phyloP scores from a whole-genome alignment of 2,888 invertebrate species.

The Xanthia icteritia region DNA sequence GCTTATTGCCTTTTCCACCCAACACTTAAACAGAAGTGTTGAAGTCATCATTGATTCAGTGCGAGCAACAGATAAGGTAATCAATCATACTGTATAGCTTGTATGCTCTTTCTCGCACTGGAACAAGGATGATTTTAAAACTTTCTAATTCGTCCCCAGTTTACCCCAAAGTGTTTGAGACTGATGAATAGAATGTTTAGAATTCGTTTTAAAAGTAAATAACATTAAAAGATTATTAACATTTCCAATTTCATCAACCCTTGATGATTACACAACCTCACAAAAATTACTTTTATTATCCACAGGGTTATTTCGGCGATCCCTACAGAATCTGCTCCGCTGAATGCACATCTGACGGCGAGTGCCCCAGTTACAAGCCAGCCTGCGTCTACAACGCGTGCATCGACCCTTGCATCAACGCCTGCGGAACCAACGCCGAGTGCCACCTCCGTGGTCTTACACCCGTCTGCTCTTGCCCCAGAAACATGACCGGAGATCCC shows the following conservation, averaged over 20 bases:
- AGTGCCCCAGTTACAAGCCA: conserved; percentile 94
- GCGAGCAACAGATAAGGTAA: neutral
- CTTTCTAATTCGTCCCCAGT: neutral
- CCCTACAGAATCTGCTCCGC: conserved; percentile 94
- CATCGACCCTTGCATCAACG: conserved; percentile 95
- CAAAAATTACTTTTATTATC: neutral
- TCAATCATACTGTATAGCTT: neutral
- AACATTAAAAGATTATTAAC: neutral
- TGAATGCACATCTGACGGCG: conserved; percentile 94
- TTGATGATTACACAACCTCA: neutral
- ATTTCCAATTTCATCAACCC: neutral
- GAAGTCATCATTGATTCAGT: neutral
- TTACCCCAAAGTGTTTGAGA: neutral
- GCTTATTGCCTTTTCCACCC: neutral
- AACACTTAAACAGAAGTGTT: neutral
- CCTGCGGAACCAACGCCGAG: conserved; percentile 95
- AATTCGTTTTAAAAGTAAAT: neutral
- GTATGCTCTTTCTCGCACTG: neutral
- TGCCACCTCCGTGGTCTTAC: conserved; percentile 94
- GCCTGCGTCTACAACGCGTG: conserved; percentile 96
- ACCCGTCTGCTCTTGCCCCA: conserved; percentile 96
- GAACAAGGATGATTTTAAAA: neutral
- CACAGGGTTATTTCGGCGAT: conserved; percentile 94
- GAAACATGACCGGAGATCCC: conserved; percentile 96
- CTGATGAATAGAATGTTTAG: neutral